Evolutionary conservation across 2,113 vertebrate genomes (phyloP).

Genomic region (Okapia johnstoni): DNA sequence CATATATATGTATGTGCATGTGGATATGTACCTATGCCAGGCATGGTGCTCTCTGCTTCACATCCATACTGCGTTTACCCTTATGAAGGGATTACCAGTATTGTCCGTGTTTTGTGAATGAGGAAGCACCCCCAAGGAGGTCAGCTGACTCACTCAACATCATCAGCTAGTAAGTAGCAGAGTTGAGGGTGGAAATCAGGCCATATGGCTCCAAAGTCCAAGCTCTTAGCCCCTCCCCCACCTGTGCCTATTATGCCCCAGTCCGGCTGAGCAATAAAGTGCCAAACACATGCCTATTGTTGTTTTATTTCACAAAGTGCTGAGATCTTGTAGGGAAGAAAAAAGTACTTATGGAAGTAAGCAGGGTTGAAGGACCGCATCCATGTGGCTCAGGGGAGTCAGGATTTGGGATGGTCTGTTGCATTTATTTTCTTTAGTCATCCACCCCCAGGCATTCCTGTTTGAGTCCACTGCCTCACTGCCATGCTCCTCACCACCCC

Average conservation of each 20-base stretch:
- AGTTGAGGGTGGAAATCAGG: background rate
- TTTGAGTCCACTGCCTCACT: background rate
- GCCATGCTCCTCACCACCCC: background rate
- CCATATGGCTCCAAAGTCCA: background rate
- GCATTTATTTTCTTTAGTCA: background rate
- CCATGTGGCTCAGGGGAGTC: background rate
- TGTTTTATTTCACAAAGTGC: background rate
- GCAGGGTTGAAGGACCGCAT: background rate
- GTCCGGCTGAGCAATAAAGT: background rate
- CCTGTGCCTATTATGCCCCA: background rate
- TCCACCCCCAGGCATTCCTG: background rate
- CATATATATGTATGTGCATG: fast-evolving
- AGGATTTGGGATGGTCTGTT: background rate
- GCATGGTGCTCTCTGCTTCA: background rate
- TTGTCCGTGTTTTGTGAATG: background rate
- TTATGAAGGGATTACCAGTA: background rate
- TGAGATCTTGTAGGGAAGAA: background rate
- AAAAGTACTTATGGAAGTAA: background rate
- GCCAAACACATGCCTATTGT: background rate
- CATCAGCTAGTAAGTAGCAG: background rate
- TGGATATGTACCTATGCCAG: background rate
- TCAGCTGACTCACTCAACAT: background rate
- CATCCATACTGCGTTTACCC: background rate
- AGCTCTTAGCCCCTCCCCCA: background rate
- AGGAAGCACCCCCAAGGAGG: background rate